These are phyloP conservation scores for Smithornis capensis DNA, from an alignment of 2,113 vertebrate genomes.

Conservation along the genomic window DNA sequence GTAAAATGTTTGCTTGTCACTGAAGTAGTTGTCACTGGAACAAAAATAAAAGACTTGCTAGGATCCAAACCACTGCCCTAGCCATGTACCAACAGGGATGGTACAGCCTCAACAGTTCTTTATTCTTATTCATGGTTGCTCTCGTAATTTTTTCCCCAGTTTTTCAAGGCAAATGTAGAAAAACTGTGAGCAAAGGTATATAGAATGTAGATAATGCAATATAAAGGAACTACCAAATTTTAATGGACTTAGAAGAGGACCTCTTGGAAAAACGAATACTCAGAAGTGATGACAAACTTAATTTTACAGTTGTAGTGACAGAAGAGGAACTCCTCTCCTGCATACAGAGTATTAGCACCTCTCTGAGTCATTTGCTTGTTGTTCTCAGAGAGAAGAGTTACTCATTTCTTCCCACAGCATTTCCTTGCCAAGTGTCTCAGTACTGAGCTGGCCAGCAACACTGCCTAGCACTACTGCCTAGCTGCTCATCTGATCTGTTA, in stretches of 20 bases:
- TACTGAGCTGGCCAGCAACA: not conserved
- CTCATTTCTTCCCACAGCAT: not conserved
- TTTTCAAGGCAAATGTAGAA: not conserved
- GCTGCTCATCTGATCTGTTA: not conserved
- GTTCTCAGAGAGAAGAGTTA: not conserved
- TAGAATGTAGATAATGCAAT: not conserved
- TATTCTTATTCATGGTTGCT: not conserved
- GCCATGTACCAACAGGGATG: not conserved
- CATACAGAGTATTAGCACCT: not conserved
- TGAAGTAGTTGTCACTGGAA: not conserved
- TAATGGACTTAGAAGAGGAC: not conserved
- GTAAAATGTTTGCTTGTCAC: not conserved
- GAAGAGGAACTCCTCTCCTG: not conserved
- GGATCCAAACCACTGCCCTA: not conserved
- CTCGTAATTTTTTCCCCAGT: not conserved
- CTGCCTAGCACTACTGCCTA: not conserved
- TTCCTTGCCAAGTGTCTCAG: slow-evolving; percentile 3
- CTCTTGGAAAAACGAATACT: not conserved
- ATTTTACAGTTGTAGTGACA: not conserved
- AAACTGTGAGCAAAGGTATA: not conserved
- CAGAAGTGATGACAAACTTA: not conserved
- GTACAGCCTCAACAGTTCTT: not conserved
- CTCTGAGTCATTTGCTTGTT: not conserved
- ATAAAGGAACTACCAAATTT: not conserved
- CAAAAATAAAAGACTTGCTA: not conserved